Evolutionary conservation across 2,888 invertebrate species (phyloP), one percentile per base, ranked within the genome.

Genomic region (Troglohyphantes excavatus): DNA sequence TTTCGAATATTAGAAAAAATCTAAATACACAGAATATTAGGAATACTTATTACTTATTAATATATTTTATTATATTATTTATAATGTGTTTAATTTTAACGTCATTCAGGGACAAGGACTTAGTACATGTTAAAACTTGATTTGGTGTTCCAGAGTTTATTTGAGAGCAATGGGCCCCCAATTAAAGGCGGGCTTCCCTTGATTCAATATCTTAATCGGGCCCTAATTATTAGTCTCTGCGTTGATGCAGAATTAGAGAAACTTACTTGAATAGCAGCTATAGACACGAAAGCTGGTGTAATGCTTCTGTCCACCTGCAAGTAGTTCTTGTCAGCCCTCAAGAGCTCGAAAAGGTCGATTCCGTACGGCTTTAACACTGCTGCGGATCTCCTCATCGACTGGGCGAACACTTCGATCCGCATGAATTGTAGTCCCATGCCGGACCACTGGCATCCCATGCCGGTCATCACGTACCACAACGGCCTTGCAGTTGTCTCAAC

Each of bases 401-500:
- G 95, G 91, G 95, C 88, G 21, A 86, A 90, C 7, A 27, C 33
- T n/a, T 82, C 70, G 2, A 90, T 70, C 19, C 63, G 2, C 90
- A 90, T 90, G 13, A 86, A n/a, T 11, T 75, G 53, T 2, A 76
- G 29, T 3, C 82, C 90, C 90, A 90, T 90, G 9, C 90, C 90
- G 0, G 86, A 43, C 90, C 90, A 90, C 19, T 90, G 90, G 63
- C 85, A 86, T 0, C 90, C 90, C 99, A 99, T 99, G 90, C 99
- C 99, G 65, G 98, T 96, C 94, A 98, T 99, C 91, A 99, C 95
- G 94, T 95, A 99, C 97, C 98, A 99, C 84, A 99, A 94, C 0
- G 13, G 97, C 95, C 91, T 95, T 95, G 13, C 95, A 76, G 13
- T 92, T 59, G 70, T 1, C 0, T 21, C 11, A 5, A 65, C 29